Evolutionary conservation across 2,797 vertebrate genomes (phyloP), one percentile per base, ranked within the genome.

Genomic region (Heterohyrax brucei): DNA sequence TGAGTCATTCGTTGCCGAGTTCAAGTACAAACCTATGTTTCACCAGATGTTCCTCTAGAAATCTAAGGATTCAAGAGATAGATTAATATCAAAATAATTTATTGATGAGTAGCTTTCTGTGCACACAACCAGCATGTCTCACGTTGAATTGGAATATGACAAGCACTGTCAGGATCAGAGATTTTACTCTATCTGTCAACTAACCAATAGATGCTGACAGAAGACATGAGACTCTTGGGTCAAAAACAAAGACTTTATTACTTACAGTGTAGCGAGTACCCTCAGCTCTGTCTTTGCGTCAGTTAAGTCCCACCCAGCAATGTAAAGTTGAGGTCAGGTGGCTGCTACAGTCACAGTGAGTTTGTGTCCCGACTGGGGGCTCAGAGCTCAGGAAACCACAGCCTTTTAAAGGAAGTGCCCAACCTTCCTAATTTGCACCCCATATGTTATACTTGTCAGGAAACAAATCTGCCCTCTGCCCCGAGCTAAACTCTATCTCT

Each of bases 11-110:
- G 7, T 89, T 87, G 26, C 83, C 26, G 87, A 53, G 24, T 64
- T 94, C 86, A 92, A 79, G 62, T 39, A 56, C 7, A 78, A 26
- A n/a, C 56, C 93, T 89, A 24, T 85, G 9, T 89, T 89, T 94
- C 33, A 87, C 6, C 44, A 18, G 68, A 33, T 56, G 46, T 95
- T 87, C 30, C 80, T 89, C 28, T 10, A 92, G 89, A 93, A 75
- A 94, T 46, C 21, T 78, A n/a, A 91, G 33, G 28, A 78, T 50
- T 94, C 1, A 77, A 87, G 19, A 78, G 7, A 19, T 59, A 72
- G 46, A 76, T 75, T 53, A 77, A 81, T 7, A 66, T 56, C 87
- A 68, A 84, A 77, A 48, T 48, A 39, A 73, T 88, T 5, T 8
- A 9, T 73, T 53, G 22, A 33, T 86, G 78, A 80, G 64, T 82